A percentile compares a stretch with the other conserved stretches of the same genome.
Evolutionary conservation across 2,888 invertebrate species (phyloP).

Genomic region (Hypsopygia costalis): DNA sequence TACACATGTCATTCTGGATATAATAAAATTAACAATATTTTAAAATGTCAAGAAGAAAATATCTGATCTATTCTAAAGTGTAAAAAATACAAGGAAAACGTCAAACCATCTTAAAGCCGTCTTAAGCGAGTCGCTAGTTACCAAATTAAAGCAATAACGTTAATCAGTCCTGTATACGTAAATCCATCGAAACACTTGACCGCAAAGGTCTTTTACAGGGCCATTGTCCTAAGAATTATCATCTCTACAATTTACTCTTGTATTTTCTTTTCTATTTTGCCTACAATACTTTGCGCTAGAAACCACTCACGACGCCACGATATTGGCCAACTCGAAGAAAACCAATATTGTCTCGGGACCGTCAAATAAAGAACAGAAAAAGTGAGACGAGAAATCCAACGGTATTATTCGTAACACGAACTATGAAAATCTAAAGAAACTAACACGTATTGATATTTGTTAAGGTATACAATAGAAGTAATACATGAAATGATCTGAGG

Average conservation of each 20-base stretch:
- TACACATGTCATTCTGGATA: too few species aligned
- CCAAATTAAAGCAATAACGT: too few species aligned
- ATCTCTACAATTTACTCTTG: neutral
- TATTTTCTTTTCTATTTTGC: conserved; percentile 4
- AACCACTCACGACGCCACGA: neutral
- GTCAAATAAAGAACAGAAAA: conserved; percentile 4
- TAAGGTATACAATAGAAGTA: neutral
- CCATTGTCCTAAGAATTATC: conserved; percentile 1
- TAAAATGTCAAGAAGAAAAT: too few species aligned
- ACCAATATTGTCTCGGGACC: conserved; percentile 7
- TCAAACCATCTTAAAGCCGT: too few species aligned
- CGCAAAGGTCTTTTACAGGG: neutral
- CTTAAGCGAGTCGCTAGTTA: too few species aligned
- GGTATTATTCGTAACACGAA: neutral
- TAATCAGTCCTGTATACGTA: too few species aligned
- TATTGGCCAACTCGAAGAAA: conserved; percentile 6
- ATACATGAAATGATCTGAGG: too few species aligned
- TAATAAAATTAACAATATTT: too few species aligned
- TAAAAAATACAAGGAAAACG: too few species aligned
- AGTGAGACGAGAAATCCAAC: neutral
- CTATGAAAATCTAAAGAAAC: neutral
- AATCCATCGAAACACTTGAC: neutral
- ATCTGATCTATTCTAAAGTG: too few species aligned
- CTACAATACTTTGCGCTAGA: conserved; percentile 4
- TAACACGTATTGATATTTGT: neutral